Percentiles rank a stretch among this genome's conserved stretches.
These are phyloP conservation scores for Syrista parreyssii DNA, from an alignment of 2,888 invertebrate species.

Conservation along the genomic window DNA sequence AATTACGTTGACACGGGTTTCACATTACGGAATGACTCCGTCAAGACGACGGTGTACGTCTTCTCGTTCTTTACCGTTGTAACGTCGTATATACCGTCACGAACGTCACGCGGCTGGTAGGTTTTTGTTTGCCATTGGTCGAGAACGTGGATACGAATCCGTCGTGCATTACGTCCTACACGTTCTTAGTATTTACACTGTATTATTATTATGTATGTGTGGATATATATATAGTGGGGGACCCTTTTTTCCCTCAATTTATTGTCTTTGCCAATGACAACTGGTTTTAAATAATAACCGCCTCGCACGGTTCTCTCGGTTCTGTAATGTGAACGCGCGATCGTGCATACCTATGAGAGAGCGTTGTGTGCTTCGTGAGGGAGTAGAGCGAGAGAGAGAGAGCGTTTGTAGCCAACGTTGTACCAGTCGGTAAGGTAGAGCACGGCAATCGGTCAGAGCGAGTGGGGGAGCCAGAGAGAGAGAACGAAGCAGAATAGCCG, in stretches of 20 bases:
- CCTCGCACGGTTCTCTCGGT: conserved; percentile 10
- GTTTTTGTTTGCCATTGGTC: background rate
- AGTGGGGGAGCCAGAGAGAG: conserved; percentile 25
- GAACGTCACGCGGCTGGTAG: background rate
- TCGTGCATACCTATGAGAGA: conserved; percentile 34
- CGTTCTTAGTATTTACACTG: background rate
- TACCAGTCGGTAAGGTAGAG: conserved; percentile 20
- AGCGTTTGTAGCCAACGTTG: conserved; percentile 9
- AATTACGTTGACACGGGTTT: background rate
- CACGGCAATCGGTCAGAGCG: conserved; percentile 18
- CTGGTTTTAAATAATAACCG: conserved; percentile 48
- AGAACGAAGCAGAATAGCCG: conserved; percentile 30
- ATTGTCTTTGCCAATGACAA: conserved; percentile 42
- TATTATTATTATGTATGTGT: background rate
- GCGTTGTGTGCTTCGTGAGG: background rate
- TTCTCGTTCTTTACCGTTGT: background rate
- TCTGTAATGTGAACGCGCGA: conserved; percentile 33
- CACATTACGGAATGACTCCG: background rate
- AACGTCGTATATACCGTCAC: background rate
- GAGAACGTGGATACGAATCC: background rate
- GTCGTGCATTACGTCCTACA: background rate
- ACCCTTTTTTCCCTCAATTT: conserved; percentile 30
- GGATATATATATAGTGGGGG: background rate
- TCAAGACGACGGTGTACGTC: background rate
- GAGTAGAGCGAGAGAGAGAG: conserved; percentile 6